phyloP scores from a whole-genome alignment of 2,113 vertebrate genomes.

The Pagrus major region DNA sequence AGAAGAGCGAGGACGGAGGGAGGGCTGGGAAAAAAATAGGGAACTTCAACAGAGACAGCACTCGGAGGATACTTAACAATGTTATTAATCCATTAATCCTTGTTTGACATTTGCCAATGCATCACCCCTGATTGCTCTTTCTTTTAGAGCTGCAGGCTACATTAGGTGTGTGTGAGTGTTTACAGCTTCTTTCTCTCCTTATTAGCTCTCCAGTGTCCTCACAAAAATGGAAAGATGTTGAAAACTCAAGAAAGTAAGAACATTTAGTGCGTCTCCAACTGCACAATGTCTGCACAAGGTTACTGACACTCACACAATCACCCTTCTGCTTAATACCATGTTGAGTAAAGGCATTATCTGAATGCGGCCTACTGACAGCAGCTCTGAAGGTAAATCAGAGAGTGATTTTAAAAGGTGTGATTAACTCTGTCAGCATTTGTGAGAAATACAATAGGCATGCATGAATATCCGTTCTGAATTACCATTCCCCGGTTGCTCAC shows the following conservation, averaged over 20 bases:
- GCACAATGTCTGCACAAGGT: conserved; percentile 3
- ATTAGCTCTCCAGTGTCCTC: conserved; percentile 46
- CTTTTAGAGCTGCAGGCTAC: conserved; percentile 60
- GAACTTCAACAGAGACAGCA: conserved; percentile 64
- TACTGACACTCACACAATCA: neutral
- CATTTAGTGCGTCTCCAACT: conserved; percentile 28
- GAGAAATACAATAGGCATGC: conserved; percentile 3
- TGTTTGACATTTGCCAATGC: conserved; percentile 84
- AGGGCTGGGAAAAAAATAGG: conserved; percentile 54
- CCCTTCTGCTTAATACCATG: neutral
- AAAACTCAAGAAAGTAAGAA: conserved; percentile 22
- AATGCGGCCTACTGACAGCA: neutral
- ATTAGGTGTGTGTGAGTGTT: conserved; percentile 5
- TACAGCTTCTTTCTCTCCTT: neutral
- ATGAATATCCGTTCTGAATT: neutral
- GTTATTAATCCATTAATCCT: conserved; percentile 86
- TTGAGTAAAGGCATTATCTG: conserved; percentile 3
- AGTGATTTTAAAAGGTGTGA: conserved; percentile 8
- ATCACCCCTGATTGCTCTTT: conserved; percentile 79
- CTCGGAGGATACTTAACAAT: conserved; percentile 81
- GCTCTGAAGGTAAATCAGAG: neutral
- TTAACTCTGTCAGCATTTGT: conserved; percentile 3
- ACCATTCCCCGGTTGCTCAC: neutral
- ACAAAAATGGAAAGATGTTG: conserved; percentile 32
- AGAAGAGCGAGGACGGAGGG: conserved; percentile 59